Evolutionary conservation across 2,888 invertebrate species (phyloP), one percentile per base, ranked within the genome.

Genomic region (Tenthredo amoena): DNA sequence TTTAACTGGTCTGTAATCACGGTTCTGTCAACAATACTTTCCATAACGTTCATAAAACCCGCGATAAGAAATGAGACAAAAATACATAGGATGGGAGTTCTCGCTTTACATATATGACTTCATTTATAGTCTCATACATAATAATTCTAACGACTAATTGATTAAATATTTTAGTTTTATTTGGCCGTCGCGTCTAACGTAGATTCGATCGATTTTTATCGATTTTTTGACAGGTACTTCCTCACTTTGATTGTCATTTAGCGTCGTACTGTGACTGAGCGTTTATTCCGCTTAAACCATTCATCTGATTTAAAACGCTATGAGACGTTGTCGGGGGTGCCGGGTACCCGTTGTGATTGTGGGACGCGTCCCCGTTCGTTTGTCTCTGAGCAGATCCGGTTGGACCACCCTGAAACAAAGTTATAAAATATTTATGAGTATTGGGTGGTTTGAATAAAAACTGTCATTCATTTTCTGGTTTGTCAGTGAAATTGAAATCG

Each of bases 181-280:
- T 81, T 81, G 81, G 81, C 81, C 81, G 18, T 62, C 34, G 18
- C 55, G 18, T 50, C 18, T 26, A n/a, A 31, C 31, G 50, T 55
- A 50, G 34, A 62, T 62, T 18, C 21, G 21, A 81, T 40, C 21
- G 62, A 62, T 62, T 81, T 40, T 21, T n/a, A 18, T 4, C 81
- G 81, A 58, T 40, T 1, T 37, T 37, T 81, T 18, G 1, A 21
- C 6, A 1, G n/a, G 26, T 74, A 21, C 26, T 9, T 86, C 84
- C 86, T 92, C 92, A 93, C 90, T 93, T 93, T 86, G 92, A 89
- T 88, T 92, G 93, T 93, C 93, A 93, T 93, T 93, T 93, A 86
- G 91, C 87, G 71, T 93, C 93, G 90, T 92, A 93, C 85, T 90
- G 88, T 87, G 92, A 88, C 89, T 92, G 92, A 71, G 92, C 91